phyloP scores from a whole-genome alignment of 2,888 invertebrate genomes.

The Drosophila lacicola region DNA sequence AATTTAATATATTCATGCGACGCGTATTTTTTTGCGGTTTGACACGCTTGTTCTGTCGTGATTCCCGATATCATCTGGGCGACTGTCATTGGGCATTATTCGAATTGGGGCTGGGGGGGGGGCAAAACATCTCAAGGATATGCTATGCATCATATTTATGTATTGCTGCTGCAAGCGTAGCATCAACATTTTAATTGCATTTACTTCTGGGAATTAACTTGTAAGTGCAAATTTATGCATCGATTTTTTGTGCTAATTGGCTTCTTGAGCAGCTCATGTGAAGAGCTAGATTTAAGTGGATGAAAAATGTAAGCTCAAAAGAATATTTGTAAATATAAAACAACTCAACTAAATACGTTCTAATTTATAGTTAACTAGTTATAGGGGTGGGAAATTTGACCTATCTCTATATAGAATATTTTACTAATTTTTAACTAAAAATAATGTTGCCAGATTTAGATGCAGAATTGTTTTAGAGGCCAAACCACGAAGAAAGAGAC shows the following conservation, averaged over 20 bases:
- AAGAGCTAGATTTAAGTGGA: too few species aligned
- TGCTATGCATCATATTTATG: neutral
- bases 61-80: conserved; percentile 62
- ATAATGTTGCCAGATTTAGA: too few species aligned
- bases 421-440: too few species aligned
- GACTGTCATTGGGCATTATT: conserved; percentile 29
- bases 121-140: conserved; percentile 4
- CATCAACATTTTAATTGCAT: conserved; percentile 19
- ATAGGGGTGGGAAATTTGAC: too few species aligned
- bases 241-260: conserved; percentile 2
- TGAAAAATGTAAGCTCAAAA: neutral
- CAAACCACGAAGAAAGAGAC: too few species aligned
- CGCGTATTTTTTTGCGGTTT: conserved; percentile 68
- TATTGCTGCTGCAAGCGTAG: conserved; percentile 1
- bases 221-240: neutral
- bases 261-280: neutral
- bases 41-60: conserved; percentile 77
- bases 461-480: too few species aligned
- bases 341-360: neutral
- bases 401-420: too few species aligned
- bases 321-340: too few species aligned
- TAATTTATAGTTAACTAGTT: neutral
- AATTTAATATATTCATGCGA: conserved; percentile 79
- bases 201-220: neutral
- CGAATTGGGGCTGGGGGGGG: neutral